A percentile compares a stretch with the other conserved stretches of the same genome.
Conservation (phyloP, 2,888 invertebrate species). For the Pelosia muscerda region DNA sequence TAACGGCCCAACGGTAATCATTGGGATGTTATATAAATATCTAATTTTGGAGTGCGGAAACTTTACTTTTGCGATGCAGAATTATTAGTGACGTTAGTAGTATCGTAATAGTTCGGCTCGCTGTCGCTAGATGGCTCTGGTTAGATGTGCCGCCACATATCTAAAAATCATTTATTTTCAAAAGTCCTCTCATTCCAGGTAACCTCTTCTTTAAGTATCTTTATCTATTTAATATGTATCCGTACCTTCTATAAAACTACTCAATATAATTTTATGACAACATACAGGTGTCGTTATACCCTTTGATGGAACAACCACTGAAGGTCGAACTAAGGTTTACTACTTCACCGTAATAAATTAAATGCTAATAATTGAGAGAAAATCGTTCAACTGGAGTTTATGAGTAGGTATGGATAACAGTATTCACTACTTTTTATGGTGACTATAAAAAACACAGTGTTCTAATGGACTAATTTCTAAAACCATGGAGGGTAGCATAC, state of each 20-base stretch:
- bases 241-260: background rate
- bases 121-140: too few relatives aligned
- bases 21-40: too few relatives aligned
- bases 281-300: conserved; percentile 3
- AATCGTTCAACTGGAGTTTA: conserved; percentile 17
- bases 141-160: too few relatives aligned
- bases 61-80: too few relatives aligned
- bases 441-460: conserved; percentile 28
- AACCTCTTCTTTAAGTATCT: background rate
- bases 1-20: too few relatives aligned
- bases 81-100: too few relatives aligned
- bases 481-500: background rate
- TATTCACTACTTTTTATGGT: conserved; percentile 26
- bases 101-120: too few relatives aligned
- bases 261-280: background rate
- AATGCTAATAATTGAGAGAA: conserved; percentile 8
- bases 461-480: conserved; percentile 6
- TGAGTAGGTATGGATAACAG: conserved; percentile 12
- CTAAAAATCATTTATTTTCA: too few relatives aligned
- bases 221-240: background rate
- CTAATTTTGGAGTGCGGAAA: too few relatives aligned
- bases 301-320: background rate
- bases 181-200: too few relatives aligned
- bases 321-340: conserved; percentile 7
- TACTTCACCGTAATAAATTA: conserved; percentile 18